Evolutionary conservation across 2,113 vertebrate species (phyloP).

Genomic region (Notarius quadriscutis): DNA sequence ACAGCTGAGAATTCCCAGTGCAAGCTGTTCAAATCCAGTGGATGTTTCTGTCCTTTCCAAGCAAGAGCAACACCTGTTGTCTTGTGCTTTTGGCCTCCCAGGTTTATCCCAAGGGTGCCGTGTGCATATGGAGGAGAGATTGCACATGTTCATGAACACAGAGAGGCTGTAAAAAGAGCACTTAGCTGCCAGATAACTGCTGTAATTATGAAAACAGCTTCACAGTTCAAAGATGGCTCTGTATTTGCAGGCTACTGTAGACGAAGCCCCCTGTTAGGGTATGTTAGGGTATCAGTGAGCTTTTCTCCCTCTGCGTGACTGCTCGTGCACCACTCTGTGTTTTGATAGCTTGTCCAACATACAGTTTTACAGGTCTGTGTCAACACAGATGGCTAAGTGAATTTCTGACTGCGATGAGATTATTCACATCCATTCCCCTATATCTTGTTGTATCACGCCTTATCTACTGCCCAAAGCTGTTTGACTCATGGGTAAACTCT

Average conservation of each 20-base stretch:
- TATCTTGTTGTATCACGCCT: constrained; percentile 6
- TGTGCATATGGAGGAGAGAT: constrained; percentile 45
- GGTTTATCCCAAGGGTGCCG: constrained; percentile 37
- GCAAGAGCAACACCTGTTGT: constrained; percentile 49
- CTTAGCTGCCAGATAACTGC: constrained; percentile 43
- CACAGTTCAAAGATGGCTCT: constrained; percentile 27
- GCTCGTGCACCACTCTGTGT: background rate
- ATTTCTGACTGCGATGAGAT: background rate
- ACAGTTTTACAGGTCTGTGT: background rate
- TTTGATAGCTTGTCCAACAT: constrained; percentile 13
- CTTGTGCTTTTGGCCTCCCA: constrained; percentile 46
- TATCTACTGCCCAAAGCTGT: background rate
- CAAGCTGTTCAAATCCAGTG: constrained; percentile 21
- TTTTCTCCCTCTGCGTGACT: constrained; percentile 22
- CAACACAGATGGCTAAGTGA: background rate
- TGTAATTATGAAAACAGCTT: constrained; percentile 53
- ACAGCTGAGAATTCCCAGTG: constrained; percentile 38
- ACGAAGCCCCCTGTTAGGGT: background rate
- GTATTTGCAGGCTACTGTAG: constrained; percentile 25
- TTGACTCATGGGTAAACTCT: background rate
- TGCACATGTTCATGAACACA: constrained; percentile 32
- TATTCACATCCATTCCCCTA: background rate
- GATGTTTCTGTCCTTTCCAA: constrained; percentile 29
- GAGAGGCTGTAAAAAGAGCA: constrained; percentile 39
- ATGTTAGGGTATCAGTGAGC: background rate